Conservation (phyloP, 2,888 invertebrate genomes). For the Polydrusus pterygomalis region DNA sequence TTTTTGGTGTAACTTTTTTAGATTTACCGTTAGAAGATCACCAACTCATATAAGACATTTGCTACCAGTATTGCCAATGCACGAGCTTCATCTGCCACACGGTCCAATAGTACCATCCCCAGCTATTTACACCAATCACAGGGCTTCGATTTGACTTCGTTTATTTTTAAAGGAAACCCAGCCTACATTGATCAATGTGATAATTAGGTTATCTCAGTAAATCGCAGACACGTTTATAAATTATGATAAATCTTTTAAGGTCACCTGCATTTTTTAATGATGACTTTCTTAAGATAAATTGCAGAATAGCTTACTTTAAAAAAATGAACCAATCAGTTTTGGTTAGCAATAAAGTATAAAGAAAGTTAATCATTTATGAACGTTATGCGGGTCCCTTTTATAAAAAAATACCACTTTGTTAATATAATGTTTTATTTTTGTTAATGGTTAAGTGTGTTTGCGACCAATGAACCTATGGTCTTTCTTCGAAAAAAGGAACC, state of each 20-base stretch:
- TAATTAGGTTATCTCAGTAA: constrained; percentile 54
- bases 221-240: constrained; percentile 31
- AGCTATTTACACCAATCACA: constrained; percentile 72
- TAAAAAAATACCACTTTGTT: background rate
- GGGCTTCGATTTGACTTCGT: constrained; percentile 70
- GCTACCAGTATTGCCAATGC: constrained; percentile 71
- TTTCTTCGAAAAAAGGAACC: background rate
- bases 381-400: background rate
- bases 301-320: background rate
- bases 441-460: constrained; percentile 10
- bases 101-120: constrained; percentile 69
- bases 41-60: constrained; percentile 70
- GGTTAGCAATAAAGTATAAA: background rate
- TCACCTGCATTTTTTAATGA: constrained; percentile 3
- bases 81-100: constrained; percentile 70
- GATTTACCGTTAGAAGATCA: constrained; percentile 69
- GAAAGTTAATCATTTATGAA: too few relatives aligned
- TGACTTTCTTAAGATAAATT: background rate
- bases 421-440: background rate
- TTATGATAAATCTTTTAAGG: constrained; percentile 37
- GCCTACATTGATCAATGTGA: constrained; percentile 61
- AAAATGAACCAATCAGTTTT: background rate
- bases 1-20: constrained; percentile 57
- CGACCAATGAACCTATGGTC: background rate
- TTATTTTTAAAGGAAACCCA: constrained; percentile 21